Percentiles rank a stretch among this genome's conserved stretches.
These are phyloP conservation scores for Lordiphosa mommai DNA, from an alignment of 1,140 invertebrate genomes.

Conservation along the genomic window DNA sequence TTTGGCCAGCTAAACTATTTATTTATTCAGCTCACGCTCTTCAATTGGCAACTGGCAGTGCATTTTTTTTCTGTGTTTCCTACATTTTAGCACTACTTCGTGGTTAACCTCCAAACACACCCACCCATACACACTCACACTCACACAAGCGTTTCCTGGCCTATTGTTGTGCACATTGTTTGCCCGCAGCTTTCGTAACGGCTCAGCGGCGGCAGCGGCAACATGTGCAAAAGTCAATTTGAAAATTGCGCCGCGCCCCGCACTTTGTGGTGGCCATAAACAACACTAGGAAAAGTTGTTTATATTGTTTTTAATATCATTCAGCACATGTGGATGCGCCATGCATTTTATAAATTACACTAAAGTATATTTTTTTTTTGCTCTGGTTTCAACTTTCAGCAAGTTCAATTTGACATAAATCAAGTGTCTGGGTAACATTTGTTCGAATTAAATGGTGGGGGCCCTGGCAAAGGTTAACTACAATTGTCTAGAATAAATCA, in stretches of 20 bases:
- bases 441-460: slow-evolving; percentile 25
- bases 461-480: slow-evolving; percentile 3
- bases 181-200: slow-evolving; percentile 59
- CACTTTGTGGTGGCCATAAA: slow-evolving; percentile 69
- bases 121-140: slow-evolving; percentile 1
- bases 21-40: slow-evolving; percentile 52
- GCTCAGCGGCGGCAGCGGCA: slow-evolving; percentile 26
- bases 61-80: slow-evolving; percentile 38
- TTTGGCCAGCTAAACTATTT: slow-evolving; percentile 29
- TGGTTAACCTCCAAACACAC: slow-evolving; percentile 25
- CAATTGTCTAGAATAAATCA: slow-evolving; percentile 15
- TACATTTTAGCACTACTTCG: slow-evolving; percentile 32
- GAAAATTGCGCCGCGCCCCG: slow-evolving; percentile 65
- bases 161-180: slow-evolving; percentile 52
- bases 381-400: slow-evolving; percentile 33
- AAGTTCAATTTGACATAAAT: slow-evolving; percentile 42
- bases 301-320: slow-evolving; percentile 76
- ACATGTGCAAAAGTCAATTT: slow-evolving; percentile 77
- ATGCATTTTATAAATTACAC: slow-evolving; percentile 64
- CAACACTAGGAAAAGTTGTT: slow-evolving; percentile 62
- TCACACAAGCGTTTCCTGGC: slow-evolving; percentile 1
- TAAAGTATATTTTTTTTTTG: slow-evolving; percentile 28
- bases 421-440: slow-evolving; percentile 22
- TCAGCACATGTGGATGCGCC: slow-evolving; percentile 60
- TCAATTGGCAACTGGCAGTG: slow-evolving; percentile 55